Percentiles rank a stretch among this genome's conserved stretches.
Conservation (phyloP, 1,140 invertebrate species). For the Caenorhabditis tropicalis region DNA sequence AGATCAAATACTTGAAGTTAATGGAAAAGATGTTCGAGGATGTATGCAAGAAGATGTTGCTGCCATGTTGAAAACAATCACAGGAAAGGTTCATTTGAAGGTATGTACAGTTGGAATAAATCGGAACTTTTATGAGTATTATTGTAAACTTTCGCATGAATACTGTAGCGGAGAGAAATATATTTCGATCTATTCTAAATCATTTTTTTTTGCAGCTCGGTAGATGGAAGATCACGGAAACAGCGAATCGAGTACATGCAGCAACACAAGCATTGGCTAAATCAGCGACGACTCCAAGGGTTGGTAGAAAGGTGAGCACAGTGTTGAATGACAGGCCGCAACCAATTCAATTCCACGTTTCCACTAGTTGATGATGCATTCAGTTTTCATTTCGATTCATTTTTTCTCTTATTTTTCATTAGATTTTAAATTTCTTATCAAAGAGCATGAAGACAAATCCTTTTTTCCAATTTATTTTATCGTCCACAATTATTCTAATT, state of each 20-base stretch:
- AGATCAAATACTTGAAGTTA: constrained; percentile 87
- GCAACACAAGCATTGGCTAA: constrained; percentile 54
- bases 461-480: not conserved
- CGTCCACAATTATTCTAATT: not conserved
- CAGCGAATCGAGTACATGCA: constrained; percentile 66
- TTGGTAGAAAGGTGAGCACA: constrained; percentile 45
- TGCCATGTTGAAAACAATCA: constrained; percentile 80
- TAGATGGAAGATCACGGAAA: constrained; percentile 69
- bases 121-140: too few species aligned
- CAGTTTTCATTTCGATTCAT: constrained; percentile 26
- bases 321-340: constrained; percentile 40
- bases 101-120: constrained; percentile 59
- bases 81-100: constrained; percentile 66
- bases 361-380: not conserved
- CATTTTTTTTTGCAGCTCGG: constrained; percentile 45
- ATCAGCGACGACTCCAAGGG: constrained; percentile 22
- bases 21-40: constrained; percentile 84
- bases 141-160: too few species aligned
- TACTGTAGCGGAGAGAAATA: too few species aligned
- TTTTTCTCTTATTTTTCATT: not conserved
- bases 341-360: not conserved
- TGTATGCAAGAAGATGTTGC: constrained; percentile 85
- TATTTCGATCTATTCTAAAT: too few species aligned
- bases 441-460: not conserved
- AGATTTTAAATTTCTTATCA: not conserved